phyloP scores from a whole-genome alignment of 2,797 vertebrate species.

The Liparis tanakae region DNA sequence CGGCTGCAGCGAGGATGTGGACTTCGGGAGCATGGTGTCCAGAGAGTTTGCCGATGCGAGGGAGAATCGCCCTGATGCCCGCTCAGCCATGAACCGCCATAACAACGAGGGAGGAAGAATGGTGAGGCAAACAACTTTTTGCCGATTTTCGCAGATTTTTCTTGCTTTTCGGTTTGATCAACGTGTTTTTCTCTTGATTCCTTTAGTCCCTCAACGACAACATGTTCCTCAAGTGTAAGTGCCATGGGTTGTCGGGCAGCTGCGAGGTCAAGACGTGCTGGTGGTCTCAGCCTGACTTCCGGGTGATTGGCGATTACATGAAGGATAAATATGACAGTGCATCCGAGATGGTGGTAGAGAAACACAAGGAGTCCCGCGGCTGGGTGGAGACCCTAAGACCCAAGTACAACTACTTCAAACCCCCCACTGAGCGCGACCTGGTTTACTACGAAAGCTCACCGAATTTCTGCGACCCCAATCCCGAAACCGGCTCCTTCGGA shows the following conservation, averaged over 20 bases:
- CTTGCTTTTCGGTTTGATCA: conserved; percentile 7
- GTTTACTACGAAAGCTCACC: conserved; percentile 97
- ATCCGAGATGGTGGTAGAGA: conserved; percentile 98
- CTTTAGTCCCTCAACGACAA: conserved; percentile 92
- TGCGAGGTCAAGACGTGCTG: conserved; percentile 99
- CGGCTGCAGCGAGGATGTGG: conserved; percentile 96
- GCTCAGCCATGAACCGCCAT: conserved; percentile 98
- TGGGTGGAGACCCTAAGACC: conserved; percentile 98
- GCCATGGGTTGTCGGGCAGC: conserved; percentile 96
- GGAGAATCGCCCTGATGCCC: conserved; percentile 95
- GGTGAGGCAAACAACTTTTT: conserved; percentile 66
- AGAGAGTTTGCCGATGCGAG: conserved; percentile 96
- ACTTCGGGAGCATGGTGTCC: conserved; percentile 97
- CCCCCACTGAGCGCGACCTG: conserved; percentile 93
- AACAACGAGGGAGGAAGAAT: conserved; percentile 97
- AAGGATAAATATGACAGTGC: conserved; percentile 99
- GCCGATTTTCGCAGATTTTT: neutral
- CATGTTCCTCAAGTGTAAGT: conserved; percentile 98
- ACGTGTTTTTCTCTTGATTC: neutral
- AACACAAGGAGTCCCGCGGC: conserved; percentile 95
- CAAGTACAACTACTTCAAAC: conserved; percentile 96
- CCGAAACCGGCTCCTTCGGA: conserved; percentile 95
- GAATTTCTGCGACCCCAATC: conserved; percentile 97
- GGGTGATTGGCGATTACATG: conserved; percentile 95
- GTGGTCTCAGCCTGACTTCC: conserved; percentile 98